phyloP scores from a whole-genome alignment of 2,113 vertebrate species.

The Hypocryptadius cinnamomeus region DNA sequence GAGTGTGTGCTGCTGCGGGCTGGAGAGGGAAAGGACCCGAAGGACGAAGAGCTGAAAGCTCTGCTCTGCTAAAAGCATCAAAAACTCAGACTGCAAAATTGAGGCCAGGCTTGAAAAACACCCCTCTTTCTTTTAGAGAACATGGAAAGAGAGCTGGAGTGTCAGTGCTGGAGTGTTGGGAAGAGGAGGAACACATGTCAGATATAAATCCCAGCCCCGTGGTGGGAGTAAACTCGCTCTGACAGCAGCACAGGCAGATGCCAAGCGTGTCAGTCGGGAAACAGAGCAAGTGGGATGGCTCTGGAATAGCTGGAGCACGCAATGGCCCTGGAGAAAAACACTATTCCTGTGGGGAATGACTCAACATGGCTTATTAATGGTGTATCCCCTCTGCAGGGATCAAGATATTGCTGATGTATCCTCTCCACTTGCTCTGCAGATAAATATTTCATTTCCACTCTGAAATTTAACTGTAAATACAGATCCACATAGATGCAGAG shows the following conservation, averaged over 20 bases:
- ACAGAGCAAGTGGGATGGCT: background rate
- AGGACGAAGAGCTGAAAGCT: background rate
- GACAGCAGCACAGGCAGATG: background rate
- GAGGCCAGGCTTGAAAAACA: background rate
- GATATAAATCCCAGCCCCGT: background rate
- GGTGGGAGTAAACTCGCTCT: background rate
- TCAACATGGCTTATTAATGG: background rate
- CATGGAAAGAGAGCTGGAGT: background rate
- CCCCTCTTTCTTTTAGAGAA: background rate
- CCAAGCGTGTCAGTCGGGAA: background rate
- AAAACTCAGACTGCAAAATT: background rate
- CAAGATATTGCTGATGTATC: fast-evolving
- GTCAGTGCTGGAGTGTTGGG: background rate
- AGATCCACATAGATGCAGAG: background rate
- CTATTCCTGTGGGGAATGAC: background rate
- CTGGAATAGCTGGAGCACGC: background rate
- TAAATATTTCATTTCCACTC: background rate
- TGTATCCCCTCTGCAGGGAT: background rate
- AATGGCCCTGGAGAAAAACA: background rate
- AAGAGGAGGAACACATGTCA: background rate
- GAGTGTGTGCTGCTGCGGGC: background rate
- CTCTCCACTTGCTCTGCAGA: background rate
- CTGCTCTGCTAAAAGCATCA: background rate
- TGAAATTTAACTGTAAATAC: background rate
- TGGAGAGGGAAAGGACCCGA: background rate